Conservation (phyloP, 2,888 invertebrate genomes). For the Copidosoma aretas region DNA sequence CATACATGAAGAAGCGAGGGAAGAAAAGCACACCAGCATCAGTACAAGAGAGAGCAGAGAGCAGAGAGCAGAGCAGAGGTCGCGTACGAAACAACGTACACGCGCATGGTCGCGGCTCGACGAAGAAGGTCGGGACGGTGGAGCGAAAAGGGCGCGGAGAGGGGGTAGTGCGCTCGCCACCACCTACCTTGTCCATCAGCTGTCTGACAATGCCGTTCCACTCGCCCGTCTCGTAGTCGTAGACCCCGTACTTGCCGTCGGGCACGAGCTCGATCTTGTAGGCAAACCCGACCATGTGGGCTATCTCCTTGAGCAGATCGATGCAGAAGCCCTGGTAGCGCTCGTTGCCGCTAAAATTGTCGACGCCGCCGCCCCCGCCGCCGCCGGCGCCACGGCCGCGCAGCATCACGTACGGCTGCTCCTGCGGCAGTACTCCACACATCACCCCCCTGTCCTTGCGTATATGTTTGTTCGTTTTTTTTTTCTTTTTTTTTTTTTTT, state of each 20-base stretch:
- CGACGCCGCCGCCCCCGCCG: conserved; percentile 69
- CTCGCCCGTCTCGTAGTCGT: conserved; percentile 75
- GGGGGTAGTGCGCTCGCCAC: not conserved
- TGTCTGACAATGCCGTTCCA: conserved; percentile 77
- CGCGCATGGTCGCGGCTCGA: not conserved
- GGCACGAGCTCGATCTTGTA: conserved; percentile 72
- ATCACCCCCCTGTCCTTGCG: not conserved
- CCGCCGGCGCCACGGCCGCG: conserved; percentile 64
- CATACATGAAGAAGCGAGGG: no score
- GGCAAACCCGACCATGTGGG: conserved; percentile 71
- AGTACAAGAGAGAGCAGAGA: not conserved
- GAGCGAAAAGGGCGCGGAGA: not conserved
- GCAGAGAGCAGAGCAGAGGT: not conserved
- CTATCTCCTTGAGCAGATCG: conserved; percentile 72
- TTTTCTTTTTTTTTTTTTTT: no score
- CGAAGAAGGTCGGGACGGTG: not conserved
- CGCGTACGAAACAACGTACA: no score
- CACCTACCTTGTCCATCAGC: conserved; percentile 70
- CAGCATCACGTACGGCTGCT: conserved; percentile 68
- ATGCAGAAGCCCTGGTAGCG: conserved; percentile 78
- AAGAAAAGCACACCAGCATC: no score
- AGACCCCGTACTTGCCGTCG: conserved; percentile 76
- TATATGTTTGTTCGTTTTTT: no score
- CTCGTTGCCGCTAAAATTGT: conserved; percentile 68
- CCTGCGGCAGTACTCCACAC: conserved; percentile 55